Base-by-base conservation (phyloP, 2,797 vertebrate genomes). In the Mycteria americana region DNA sequence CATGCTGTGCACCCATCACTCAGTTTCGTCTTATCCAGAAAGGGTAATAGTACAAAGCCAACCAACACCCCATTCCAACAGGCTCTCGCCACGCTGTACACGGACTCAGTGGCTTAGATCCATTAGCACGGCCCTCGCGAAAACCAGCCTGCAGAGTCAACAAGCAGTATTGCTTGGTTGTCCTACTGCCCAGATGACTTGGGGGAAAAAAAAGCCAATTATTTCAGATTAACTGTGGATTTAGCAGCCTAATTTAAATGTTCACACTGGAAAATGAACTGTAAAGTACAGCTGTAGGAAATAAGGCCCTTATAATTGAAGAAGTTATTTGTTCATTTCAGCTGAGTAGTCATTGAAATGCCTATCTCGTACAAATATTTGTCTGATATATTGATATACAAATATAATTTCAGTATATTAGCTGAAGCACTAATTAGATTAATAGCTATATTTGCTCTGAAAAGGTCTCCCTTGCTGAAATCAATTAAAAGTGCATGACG, bases 371-470 rank as follows among this genome's bases (percentile, higher is more conserved):
- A 93, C 91, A 97, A 98, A 98, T 95, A 97, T 97, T 98, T 97
- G 84, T 78, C 95, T 93, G 81, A 86, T 76, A 89, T 93, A 96
- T 76, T 81, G 93, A 91, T 94, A 88, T 87, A 96, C 80, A 96
- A 95, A 97, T 96, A 97, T 81, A 89, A 87, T 94, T 95, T 96
- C 93, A 75, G 59, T 90, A 83, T 93, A 96, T 74, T 84, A 94
- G 85, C 59, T 97, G 95, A 96, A 96, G 92, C 64, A 78, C 80
- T 97, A 97, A 97, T 97, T 97, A 96, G 65, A 95, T 89, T 96
- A 93, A 97, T 96, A 96, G 90, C 85, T 95, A 57, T 97, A 96
- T 97, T 98, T 98, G 95, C 93, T 96, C 96, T 96, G 54, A 73
- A 95, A 98, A 97, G 85, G 96, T 84, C 85, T 96, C 92, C 82